These are phyloP conservation scores for Apodemia mormo DNA, from an alignment of 2,888 invertebrate genomes.

Conservation along the genomic window DNA sequence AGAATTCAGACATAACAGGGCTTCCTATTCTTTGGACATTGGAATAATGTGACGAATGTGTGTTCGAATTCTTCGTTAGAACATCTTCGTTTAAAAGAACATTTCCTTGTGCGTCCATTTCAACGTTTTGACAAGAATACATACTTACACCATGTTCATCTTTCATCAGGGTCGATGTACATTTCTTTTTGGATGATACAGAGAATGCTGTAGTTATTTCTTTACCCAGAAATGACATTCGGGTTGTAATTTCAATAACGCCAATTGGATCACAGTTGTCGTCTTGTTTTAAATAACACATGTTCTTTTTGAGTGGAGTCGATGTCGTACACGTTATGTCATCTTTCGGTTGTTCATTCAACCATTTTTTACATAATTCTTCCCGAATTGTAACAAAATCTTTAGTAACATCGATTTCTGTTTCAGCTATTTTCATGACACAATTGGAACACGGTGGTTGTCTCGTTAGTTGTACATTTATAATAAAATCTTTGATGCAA, in stretches of 20 bases:
- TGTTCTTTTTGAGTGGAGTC: constrained; percentile 63
- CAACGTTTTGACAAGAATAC: constrained; percentile 73
- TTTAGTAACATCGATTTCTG: constrained; percentile 62
- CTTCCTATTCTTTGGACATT: constrained; percentile 43
- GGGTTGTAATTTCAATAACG: constrained; percentile 63
- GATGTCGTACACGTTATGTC: constrained; percentile 70
- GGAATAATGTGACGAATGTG: constrained; percentile 37
- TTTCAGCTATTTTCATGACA: constrained; percentile 65
- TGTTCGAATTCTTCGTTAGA: constrained; percentile 46
- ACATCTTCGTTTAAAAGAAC: constrained; percentile 67
- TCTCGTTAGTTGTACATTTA: constrained; percentile 60
- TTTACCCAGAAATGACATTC: constrained; percentile 75
- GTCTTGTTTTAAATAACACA: constrained; percentile 63
- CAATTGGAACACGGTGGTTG: constrained; percentile 69
- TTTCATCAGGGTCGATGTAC: constrained; percentile 57
- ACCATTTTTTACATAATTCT: constrained; percentile 68
- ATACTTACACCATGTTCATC: constrained; percentile 70
- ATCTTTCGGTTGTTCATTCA: constrained; percentile 61
- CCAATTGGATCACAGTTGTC: constrained; percentile 64
- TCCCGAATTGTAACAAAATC: constrained; percentile 60
- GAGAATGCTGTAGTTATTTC: constrained; percentile 73
- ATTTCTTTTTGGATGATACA: constrained; percentile 56
- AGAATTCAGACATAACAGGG: constrained; percentile 47
- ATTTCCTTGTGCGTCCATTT: constrained; percentile 73
- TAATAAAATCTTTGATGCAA: constrained; percentile 59